Evolutionary conservation across 2,113 vertebrate genomes (phyloP).

Genomic region (Fulica atra): DNA sequence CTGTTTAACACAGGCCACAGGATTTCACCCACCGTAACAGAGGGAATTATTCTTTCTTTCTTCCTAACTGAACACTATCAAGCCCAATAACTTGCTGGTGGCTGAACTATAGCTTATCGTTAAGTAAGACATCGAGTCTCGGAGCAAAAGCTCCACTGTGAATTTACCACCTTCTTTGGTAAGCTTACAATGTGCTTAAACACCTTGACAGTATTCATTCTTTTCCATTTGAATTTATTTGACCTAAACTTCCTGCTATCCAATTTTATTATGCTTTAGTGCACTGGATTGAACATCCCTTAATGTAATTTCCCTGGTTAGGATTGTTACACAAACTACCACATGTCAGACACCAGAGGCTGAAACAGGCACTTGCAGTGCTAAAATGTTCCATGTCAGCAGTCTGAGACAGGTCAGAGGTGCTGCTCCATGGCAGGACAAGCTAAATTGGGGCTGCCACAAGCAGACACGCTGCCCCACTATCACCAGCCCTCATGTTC

Average conservation of each 20-base stretch:
- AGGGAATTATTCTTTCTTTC: conserved; percentile 40
- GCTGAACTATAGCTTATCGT: neutral
- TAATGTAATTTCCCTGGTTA: neutral
- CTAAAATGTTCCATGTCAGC: neutral
- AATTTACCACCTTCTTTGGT: conserved; percentile 16
- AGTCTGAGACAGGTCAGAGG: neutral
- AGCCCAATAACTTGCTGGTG: conserved; percentile 4
- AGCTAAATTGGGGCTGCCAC: neutral
- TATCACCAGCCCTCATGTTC: neutral
- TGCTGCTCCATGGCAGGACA: neutral
- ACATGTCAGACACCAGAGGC: neutral
- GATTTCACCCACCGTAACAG: neutral
- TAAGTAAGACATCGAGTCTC: neutral
- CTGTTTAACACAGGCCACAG: conserved; percentile 22
- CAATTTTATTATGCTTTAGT: neutral
- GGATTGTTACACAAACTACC: neutral
- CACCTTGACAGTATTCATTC: conserved; percentile 15
- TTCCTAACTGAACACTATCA: conserved; percentile 14
- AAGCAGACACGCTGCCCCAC: neutral
- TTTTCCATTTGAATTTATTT: conserved; percentile 38
- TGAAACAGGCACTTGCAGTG: neutral
- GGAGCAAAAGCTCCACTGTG: neutral
- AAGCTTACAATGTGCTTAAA: neutral
- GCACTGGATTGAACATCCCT: neutral
- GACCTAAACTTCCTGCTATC: neutral